phyloP scores from a whole-genome alignment of 2,888 invertebrate species.

The Caenorhabditis japonica region DNA sequence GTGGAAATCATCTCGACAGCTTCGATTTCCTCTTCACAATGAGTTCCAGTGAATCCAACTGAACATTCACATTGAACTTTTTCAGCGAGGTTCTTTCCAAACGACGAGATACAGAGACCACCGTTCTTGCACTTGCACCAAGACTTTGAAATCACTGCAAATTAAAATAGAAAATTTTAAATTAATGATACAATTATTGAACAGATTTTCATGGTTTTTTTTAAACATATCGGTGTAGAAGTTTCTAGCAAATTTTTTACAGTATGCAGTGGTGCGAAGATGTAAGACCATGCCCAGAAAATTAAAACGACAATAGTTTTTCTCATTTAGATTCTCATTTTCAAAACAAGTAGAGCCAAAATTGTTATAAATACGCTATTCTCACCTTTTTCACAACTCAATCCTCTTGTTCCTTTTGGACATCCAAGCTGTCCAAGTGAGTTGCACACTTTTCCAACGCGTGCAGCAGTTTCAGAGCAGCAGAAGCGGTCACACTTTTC shows the following conservation, averaged over 20 bases:
- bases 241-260: too few species aligned
- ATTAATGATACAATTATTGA: not conserved
- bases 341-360: too few species aligned
- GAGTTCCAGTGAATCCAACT: constrained; percentile 14
- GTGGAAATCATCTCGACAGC: constrained; percentile 16
- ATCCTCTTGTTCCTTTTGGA: constrained; percentile 22
- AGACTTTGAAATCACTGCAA: constrained; percentile 11
- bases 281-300: too few species aligned
- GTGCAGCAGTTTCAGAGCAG: constrained; percentile 22
- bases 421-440: constrained; percentile 20
- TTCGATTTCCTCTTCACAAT: constrained; percentile 17
- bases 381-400: constrained; percentile 13
- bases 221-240: too few species aligned
- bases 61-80: constrained; percentile 24
- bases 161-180: not conserved
- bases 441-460: constrained; percentile 31
- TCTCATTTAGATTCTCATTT: too few species aligned
- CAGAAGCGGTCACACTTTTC: constrained; percentile 36
- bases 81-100: constrained; percentile 31
- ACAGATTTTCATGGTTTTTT: too few species aligned
- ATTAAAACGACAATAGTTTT: too few species aligned
- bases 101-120: constrained; percentile 29
- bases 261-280: too few species aligned
- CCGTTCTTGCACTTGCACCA: constrained; percentile 36
- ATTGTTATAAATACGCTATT: too few species aligned